A percentile compares a stretch with the other conserved stretches of the same genome.
Evolutionary conservation across 2,113 vertebrate species (phyloP).

Genomic region (Ptyas mucosa): DNA sequence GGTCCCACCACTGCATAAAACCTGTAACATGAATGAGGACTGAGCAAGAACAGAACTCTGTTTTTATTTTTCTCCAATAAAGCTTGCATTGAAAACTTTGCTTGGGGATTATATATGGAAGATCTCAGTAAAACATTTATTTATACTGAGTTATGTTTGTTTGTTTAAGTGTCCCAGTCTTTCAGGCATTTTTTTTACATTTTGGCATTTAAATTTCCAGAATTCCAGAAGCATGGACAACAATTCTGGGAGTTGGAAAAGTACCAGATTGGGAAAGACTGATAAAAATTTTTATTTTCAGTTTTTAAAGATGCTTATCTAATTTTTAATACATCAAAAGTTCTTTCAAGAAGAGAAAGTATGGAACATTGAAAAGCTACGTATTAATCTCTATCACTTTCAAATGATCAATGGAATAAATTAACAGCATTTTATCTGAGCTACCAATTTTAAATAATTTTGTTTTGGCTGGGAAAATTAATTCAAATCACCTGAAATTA

Average conservation of each 20-base stretch:
- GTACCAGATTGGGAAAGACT: not conserved
- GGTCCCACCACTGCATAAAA: not conserved
- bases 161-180: not conserved
- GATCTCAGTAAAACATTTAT: not conserved
- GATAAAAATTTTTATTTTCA: not conserved
- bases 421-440: constrained; percentile 7
- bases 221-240: not conserved
- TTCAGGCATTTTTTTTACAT: not conserved
- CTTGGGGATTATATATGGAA: not conserved
- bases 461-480: constrained; percentile 34
- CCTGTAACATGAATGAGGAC: not conserved
- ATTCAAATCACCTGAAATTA: constrained; percentile 41
- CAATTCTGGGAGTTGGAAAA: not conserved
- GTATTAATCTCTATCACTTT: constrained; percentile 30
- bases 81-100: not conserved
- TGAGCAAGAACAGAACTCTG: not conserved
- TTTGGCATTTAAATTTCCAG: not conserved
- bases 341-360: constrained; percentile 30
- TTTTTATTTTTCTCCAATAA: not conserved
- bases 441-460: constrained; percentile 25
- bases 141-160: not conserved
- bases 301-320: not conserved
- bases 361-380: not conserved
- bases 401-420: constrained; percentile 41
- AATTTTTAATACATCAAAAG: constrained; percentile 4